Conservation (phyloP, 2,888 invertebrate species). For the Megastigmus dorsalis region DNA sequence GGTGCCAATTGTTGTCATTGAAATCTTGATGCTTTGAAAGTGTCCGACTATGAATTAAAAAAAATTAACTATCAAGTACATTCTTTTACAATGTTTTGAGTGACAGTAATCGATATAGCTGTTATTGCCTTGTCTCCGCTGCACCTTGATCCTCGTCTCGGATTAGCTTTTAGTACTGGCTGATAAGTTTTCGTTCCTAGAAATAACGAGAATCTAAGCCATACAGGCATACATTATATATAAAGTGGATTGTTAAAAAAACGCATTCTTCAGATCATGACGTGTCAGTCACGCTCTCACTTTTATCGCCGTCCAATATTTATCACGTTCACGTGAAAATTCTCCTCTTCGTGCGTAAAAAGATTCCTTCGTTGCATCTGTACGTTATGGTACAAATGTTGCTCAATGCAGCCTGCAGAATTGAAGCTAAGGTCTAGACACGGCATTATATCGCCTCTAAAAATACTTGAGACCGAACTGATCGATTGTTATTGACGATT, state of each 20-base stretch:
- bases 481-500: slow-evolving; percentile 26
- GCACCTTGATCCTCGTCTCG: not conserved
- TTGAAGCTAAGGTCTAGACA: too few relatives aligned
- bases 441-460: slow-evolving; percentile 13
- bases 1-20: too few relatives aligned
- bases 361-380: too few relatives aligned
- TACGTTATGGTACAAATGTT: too few relatives aligned
- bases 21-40: not conserved
- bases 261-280: not conserved
- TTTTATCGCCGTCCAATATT: too few relatives aligned
- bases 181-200: not conserved
- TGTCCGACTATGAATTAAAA: not conserved
- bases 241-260: not conserved
- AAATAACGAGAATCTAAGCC: not conserved
- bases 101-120: not conserved
- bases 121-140: not conserved
- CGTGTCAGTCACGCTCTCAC: not conserved
- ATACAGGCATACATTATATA: not conserved
- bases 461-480: slow-evolving; percentile 15
- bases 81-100: not conserved
- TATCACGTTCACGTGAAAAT: too few relatives aligned
- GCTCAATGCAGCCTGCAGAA: too few relatives aligned
- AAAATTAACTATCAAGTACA: not conserved
- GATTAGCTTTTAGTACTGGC: not conserved
- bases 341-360: too few relatives aligned